Base-by-base conservation (phyloP, 2,113 vertebrate species). In the Syrrhaptes paradoxus region DNA sequence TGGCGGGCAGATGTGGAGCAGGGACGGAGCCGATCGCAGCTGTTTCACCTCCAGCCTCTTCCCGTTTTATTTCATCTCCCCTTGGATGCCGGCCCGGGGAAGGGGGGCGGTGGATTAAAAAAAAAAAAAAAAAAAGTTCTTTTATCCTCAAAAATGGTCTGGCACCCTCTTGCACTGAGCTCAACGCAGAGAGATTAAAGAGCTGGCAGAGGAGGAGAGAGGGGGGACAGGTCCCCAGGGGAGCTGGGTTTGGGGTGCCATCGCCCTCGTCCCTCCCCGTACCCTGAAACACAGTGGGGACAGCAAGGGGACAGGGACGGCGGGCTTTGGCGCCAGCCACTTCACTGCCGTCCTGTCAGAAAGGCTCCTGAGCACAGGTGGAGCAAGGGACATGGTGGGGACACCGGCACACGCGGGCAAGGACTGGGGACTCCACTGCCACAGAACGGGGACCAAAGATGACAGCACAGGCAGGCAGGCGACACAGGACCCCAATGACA, bases 11-110 rank as follows among this genome's bases (percentile, higher is more conserved):
- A 95, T 96, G 94, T 76, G 74, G n/a, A 79, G 55, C 0, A 0
- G 51, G 85, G 90, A 66, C 3, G 1, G 76, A 62, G 80, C 80
- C 2, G 32, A 62, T 67, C 19, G 1, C 96, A 96, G 88, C 85
- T 92, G 94, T 90, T 95, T 93, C 94, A 95, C 94, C 93, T 95
- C 89, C 94, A 94, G 89, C 92, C 83, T 91, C 96, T 88, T 90
- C 96, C 82, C 78, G 4, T 95, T 95, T 79, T 70, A 89, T 94
- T 93, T 95, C 94, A 93, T 90, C 94, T 95, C 82, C 91, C 96
- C 49, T 93, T 90, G 94, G 96, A 96, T 11, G 62, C 38, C 0
- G 3, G 96, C 96, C 96, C 91, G 0, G 86, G 45, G 75, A 59
- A 48, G 5, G 3, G 38, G 32, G 17, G 34, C 13, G 41, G 41